phyloP scores from a whole-genome alignment of 2,113 vertebrate genomes.

The Pseudorhombus dupliciocellatus region DNA sequence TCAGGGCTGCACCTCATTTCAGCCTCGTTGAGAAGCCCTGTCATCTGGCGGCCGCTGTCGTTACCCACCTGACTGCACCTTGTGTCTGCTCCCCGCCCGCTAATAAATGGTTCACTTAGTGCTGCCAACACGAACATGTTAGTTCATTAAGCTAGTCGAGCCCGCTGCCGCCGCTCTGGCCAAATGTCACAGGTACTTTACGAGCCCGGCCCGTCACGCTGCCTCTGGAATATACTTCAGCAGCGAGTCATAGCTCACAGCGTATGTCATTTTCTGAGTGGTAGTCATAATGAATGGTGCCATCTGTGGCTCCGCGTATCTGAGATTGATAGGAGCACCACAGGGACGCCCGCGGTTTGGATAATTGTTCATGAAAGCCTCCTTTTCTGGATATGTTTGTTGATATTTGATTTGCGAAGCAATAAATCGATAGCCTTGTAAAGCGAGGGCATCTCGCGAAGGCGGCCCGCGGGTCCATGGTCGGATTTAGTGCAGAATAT shows the following conservation, averaged over 20 bases:
- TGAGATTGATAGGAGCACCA: slow-evolving; percentile 28
- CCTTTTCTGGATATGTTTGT: slow-evolving; percentile 36
- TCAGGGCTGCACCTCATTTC: neutral
- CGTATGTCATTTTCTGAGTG: slow-evolving; percentile 41
- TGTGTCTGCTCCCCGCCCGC: slow-evolving; percentile 54
- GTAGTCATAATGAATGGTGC: slow-evolving; percentile 40
- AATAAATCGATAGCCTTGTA: slow-evolving; percentile 12
- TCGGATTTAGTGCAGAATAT: slow-evolving; percentile 24
- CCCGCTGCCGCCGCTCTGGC: slow-evolving; percentile 56
- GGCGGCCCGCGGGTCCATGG: neutral
- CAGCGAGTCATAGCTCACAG: slow-evolving; percentile 33
- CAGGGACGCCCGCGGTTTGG: slow-evolving; percentile 1
- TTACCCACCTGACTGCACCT: slow-evolving; percentile 53
- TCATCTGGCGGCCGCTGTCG: slow-evolving; percentile 59
- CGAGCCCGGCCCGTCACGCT: slow-evolving; percentile 31
- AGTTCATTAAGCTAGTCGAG: slow-evolving; percentile 74
- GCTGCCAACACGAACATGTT: slow-evolving; percentile 74
- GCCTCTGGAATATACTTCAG: slow-evolving; percentile 24
- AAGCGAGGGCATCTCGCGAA: neutral
- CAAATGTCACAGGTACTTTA: slow-evolving; percentile 76
- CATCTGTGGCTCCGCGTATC: slow-evolving; percentile 51
- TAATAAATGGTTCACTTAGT: slow-evolving; percentile 74
- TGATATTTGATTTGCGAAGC: slow-evolving; percentile 30
- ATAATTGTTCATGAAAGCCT: slow-evolving; percentile 23
- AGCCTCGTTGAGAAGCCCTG: slow-evolving; percentile 26